phyloP scores from a whole-genome alignment of 2,113 vertebrate species.

The Menidia beryllina region DNA sequence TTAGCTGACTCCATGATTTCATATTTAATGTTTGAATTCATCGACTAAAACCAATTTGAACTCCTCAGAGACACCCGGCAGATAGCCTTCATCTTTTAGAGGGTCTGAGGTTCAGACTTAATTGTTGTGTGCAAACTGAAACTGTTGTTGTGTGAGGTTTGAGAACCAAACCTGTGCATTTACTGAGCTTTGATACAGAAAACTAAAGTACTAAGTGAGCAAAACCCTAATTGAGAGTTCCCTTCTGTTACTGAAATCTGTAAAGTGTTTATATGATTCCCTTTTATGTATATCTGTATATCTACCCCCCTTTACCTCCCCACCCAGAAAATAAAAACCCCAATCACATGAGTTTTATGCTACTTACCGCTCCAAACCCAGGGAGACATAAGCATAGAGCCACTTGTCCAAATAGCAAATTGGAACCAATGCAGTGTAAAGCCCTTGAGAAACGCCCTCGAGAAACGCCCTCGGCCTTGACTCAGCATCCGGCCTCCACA shows the following conservation, averaged over 20 bases:
- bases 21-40: background rate
- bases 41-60: conserved; percentile 1
- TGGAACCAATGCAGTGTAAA: conserved; percentile 88
- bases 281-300: conserved; percentile 43
- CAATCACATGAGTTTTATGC: conserved; percentile 87
- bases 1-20: background rate
- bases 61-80: conserved; percentile 13
- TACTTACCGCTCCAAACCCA: conserved; percentile 91
- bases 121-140: background rate
- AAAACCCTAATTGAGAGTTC: background rate
- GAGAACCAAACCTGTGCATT: conserved; percentile 9
- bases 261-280: conserved; percentile 42
- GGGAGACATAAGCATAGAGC: conserved; percentile 91
- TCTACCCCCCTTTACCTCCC: conserved; percentile 69
- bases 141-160: background rate
- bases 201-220: background rate
- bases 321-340: conserved; percentile 78
- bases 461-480: conserved; percentile 86
- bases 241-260: background rate
- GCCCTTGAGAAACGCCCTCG: conserved; percentile 85
- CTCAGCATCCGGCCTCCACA: conserved; percentile 86
- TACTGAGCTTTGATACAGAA: background rate
- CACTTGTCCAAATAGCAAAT: conserved; percentile 93
- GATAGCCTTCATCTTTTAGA: background rate
- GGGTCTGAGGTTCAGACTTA: background rate